Evolutionary conservation across 2,888 invertebrate genomes (phyloP), one percentile per base, ranked within the genome.

Genomic region (Ernsta delagoae): DNA sequence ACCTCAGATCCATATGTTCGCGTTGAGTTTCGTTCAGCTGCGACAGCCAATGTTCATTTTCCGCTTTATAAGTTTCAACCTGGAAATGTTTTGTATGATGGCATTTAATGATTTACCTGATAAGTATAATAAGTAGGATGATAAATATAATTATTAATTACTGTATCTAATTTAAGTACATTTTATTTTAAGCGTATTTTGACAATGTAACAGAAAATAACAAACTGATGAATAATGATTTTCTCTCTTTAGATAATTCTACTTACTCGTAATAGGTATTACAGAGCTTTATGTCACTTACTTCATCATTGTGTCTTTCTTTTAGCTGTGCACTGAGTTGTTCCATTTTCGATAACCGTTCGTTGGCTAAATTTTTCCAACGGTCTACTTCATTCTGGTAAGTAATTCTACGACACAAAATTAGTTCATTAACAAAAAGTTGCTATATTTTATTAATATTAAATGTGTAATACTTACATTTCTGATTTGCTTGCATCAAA

Each of bases 311-410:
- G 80, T 96, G 95, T 65, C 95, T 94, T 72, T 95, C 94, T 77
- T 95, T 95, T 61, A 95, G 81, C 79, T 96, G 94, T 61, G 90
- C 86, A 77, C 94, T 92, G 59, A 94, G 84, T 59, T 93, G 92
- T 79, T 96, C 96, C 92, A 96, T 95, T 80, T 95, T 95, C 36
- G 92, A 87, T 5, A 96, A 84, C 78, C 96, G 92, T 81, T 96
- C 96, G 66, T 95, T 92, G 5, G 96, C 96, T 74, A 96, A 89
- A 59, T 90, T 89, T 79, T 95, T 95, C 96, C 96, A 96, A 50
- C 96, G 92, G 57, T 88, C 86, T 50, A 89, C 77, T 81, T 94
- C 93, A 77, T 85, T 84, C 78, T 86, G 84, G 74, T 83, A 86
- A 4, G 81, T 83, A 60, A 73, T 77, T 74, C 92, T 93, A 83